These are phyloP conservation scores for Lasioglossum figueresi DNA, from an alignment of 2,888 invertebrate genomes.

Conservation along the genomic window DNA sequence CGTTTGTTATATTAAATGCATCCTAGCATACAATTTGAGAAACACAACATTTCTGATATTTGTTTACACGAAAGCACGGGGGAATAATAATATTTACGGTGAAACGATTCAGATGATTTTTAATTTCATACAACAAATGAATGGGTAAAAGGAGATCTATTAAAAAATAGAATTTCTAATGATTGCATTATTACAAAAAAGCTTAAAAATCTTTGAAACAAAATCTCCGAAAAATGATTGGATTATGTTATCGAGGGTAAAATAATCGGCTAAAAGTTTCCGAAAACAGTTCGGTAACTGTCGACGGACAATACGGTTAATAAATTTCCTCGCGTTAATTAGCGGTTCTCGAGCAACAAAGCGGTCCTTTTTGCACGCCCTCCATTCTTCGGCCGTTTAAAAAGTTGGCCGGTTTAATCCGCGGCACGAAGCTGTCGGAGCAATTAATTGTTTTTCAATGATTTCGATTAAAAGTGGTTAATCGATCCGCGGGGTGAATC, in stretches of 20 bases:
- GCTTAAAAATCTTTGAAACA: too few species aligned
- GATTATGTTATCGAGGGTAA: too few species aligned
- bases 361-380: neutral
- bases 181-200: neutral
- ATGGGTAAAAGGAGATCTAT: neutral
- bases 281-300: neutral
- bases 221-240: too few species aligned
- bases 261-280: neutral
- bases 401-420: neutral
- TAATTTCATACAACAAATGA: neutral
- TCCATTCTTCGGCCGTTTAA: neutral
- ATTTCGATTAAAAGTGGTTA: conserved; percentile 44
- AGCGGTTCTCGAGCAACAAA: neutral
- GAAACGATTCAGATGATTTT: too few species aligned
- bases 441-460: conserved; percentile 32
- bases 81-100: too few species aligned
- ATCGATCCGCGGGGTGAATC: conserved; percentile 36
- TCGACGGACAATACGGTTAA: neutral
- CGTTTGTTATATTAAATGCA: neutral
- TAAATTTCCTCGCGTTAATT: neutral
- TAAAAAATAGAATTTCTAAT: neutral
- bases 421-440: neutral
- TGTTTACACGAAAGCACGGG: neutral
- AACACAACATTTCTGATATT: neutral
- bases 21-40: too few species aligned